Percentiles rank a stretch among this genome's conserved stretches.
Conservation (phyloP, 2,888 invertebrate genomes). For the Buathra laborator region DNA sequence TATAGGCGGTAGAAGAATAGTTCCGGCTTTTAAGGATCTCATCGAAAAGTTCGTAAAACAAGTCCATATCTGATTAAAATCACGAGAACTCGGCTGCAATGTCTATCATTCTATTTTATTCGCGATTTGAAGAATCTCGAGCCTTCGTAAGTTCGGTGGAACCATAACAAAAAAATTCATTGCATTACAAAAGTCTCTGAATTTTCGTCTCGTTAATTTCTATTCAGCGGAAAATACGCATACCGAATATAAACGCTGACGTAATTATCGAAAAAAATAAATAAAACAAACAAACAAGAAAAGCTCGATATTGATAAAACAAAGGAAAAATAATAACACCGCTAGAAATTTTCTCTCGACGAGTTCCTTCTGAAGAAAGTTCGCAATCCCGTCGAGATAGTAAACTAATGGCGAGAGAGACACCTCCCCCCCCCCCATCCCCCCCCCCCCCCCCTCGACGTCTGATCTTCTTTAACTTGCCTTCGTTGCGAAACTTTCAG, state of each 20-base stretch:
- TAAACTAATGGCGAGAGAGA: neutral
- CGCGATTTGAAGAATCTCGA: neutral
- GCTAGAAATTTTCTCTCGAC: neutral
- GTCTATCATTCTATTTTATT: neutral
- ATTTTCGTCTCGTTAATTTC: neutral
- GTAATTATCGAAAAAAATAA: neutral
- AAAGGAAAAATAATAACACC: neutral
- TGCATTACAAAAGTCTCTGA: neutral
- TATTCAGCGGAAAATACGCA: neutral
- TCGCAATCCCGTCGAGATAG: neutral
- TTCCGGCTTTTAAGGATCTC: slow-evolving; percentile 26
- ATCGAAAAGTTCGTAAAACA: slow-evolving; percentile 29
- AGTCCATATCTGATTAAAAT: slow-evolving; percentile 40
- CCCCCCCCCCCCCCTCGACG: no score
- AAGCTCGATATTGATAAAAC: neutral
- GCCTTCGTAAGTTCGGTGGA: neutral
- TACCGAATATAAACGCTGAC: neutral
- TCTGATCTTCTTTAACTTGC: neutral
- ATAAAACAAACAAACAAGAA: neutral
- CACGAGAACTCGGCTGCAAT: neutral
- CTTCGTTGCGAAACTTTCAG: neutral
- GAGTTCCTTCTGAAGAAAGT: neutral
- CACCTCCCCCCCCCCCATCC: neutral
- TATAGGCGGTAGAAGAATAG: neutral
- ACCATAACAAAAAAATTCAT: neutral